A percentile compares a stretch with the other conserved stretches of the same genome.
Conservation (phyloP, 2,888 invertebrate genomes). For the Thysanoteuthis rhombus region DNA sequence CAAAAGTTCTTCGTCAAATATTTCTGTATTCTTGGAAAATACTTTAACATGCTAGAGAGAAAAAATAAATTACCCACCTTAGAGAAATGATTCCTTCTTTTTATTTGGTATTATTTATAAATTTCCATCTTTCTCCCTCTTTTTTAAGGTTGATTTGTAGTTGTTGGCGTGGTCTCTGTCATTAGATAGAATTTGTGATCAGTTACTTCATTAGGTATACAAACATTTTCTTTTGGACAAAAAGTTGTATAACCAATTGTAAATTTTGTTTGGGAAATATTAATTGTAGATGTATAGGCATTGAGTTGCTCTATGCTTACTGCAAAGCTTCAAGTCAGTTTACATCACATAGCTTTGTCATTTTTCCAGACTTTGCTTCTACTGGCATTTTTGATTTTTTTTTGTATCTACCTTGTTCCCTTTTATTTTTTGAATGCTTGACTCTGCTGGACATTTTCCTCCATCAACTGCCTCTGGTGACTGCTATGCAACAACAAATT, state of each 20-base stretch:
- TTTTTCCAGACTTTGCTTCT: not conserved
- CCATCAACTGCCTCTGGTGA: not conserved
- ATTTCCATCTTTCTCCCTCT: not conserved
- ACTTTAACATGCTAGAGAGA: not conserved
- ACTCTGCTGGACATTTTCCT: not conserved
- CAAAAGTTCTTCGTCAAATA: not conserved
- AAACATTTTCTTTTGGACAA: not conserved
- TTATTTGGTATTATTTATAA: not conserved
- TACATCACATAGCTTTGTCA: not conserved
- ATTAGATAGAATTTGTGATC: not conserved
- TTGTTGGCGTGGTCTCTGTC: not conserved
- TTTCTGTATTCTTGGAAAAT: not conserved
- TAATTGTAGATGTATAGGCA: not conserved
- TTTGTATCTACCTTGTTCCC: not conserved
- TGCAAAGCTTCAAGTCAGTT: not conserved
- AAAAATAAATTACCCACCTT: not conserved
- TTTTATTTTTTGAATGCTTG: not conserved
- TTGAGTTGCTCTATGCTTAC: not conserved
- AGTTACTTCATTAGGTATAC: not conserved
- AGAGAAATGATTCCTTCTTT: not conserved
- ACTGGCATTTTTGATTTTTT: not conserved
- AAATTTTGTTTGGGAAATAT: not conserved
- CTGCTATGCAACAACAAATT: not conserved
- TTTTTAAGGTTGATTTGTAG: not conserved
- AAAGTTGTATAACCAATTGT: not conserved